Conservation (phyloP, 2,797 vertebrate genomes). For the Syngnathus rostellatus region DNA sequence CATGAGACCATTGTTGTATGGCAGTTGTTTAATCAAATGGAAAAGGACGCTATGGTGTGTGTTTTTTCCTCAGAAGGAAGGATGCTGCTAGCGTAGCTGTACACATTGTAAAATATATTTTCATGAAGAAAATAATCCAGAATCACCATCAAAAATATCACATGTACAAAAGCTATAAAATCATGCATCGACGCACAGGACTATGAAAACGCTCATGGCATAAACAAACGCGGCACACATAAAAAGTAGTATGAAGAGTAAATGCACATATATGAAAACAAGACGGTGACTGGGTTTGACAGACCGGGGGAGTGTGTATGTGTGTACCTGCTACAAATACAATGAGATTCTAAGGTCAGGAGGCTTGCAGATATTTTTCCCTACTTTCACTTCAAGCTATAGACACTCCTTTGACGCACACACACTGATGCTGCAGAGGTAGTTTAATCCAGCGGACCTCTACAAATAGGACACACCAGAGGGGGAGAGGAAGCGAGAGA, state of each 20-base stretch:
- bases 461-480: conserved; percentile 30
- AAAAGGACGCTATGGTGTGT: background rate
- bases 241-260: conserved; percentile 29
- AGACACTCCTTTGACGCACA: conserved; percentile 28
- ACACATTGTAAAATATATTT: background rate
- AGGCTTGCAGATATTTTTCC: conserved; percentile 41
- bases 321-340: conserved; percentile 34
- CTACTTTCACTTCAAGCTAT: conserved; percentile 30
- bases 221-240: conserved; percentile 49
- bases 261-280: conserved; percentile 33
- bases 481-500: conserved; percentile 10
- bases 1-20: background rate
- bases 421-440: conserved; percentile 2
- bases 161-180: background rate
- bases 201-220: conserved; percentile 49
- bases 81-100: too few species aligned
- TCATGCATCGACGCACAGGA: conserved; percentile 9
- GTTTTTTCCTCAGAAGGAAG: background rate
- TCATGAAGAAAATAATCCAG: background rate
- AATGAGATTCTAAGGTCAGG: conserved; percentile 46
- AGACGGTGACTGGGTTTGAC: conserved; percentile 20
- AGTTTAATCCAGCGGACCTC: conserved; percentile 25
- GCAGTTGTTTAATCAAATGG: background rate
- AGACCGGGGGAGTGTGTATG: background rate
- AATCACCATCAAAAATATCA: background rate